These are phyloP conservation scores for Struthidea cinerea DNA, from an alignment of 2,113 vertebrate genomes.

Conservation along the genomic window DNA sequence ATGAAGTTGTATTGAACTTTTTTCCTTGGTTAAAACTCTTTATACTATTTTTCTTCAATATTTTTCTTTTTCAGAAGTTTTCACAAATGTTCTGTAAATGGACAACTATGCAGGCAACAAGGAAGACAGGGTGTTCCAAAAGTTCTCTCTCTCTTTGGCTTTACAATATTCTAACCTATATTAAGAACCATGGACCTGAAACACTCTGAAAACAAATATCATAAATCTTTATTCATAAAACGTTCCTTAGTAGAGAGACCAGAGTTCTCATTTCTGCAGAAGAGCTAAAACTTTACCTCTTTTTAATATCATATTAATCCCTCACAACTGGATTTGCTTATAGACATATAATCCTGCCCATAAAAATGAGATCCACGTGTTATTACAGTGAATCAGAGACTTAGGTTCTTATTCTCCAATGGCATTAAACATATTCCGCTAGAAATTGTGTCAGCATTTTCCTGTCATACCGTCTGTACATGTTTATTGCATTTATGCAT, in stretches of 20 bases:
- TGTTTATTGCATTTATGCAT: background rate
- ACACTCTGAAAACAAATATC: background rate
- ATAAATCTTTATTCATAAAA: background rate
- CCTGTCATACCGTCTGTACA: background rate
- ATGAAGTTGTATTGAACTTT: background rate
- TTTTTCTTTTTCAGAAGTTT: background rate
- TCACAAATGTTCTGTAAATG: background rate
- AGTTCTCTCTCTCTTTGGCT: background rate
- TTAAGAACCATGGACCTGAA: background rate
- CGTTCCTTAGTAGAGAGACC: background rate
- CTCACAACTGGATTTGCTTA: background rate
- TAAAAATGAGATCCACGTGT: background rate
- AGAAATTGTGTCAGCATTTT: background rate
- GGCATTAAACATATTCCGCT: background rate
- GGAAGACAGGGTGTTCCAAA: background rate
- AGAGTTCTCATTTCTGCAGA: background rate
- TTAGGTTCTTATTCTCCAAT: background rate
- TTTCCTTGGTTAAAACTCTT: background rate
- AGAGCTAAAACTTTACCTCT: background rate
- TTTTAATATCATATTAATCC: background rate
- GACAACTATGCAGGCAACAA: background rate
- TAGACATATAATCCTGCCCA: background rate
- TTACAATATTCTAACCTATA: background rate
- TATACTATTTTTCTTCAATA: background rate
- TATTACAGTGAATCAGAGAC: background rate